Conservation (phyloP, 2,113 vertebrate species). For the Todiramphus chloris region DNA sequence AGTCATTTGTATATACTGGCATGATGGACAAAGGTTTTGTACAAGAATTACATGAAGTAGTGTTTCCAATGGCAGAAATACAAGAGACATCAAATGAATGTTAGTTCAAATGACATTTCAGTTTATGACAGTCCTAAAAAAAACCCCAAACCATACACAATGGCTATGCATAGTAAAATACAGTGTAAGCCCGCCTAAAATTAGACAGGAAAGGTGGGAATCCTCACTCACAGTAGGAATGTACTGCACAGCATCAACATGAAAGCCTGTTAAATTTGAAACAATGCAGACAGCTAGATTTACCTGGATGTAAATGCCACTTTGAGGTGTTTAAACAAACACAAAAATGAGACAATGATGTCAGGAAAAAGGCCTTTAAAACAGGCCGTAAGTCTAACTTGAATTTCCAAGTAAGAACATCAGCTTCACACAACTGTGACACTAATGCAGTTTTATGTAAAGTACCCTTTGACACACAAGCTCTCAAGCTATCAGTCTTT, state of each 20-base stretch:
- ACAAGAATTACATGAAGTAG: constrained; percentile 50
- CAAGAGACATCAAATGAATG: constrained; percentile 27
- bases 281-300: constrained; percentile 62
- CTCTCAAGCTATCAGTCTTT: constrained; percentile 76
- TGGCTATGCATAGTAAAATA: constrained; percentile 42
- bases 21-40: constrained; percentile 36
- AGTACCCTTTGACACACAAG: constrained; percentile 79
- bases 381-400: constrained; percentile 78
- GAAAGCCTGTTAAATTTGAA: constrained; percentile 58
- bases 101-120: constrained; percentile 17
- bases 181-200: constrained; percentile 48
- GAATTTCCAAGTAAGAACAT: constrained; percentile 80
- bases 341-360: constrained; percentile 66
- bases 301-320: constrained; percentile 64
- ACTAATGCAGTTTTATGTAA: constrained; percentile 73
- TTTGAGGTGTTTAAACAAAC: constrained; percentile 63
- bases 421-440: constrained; percentile 79
- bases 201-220: constrained; percentile 63
- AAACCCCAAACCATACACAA: background rate
- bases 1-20: constrained; percentile 11
- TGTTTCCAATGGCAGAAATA: constrained; percentile 59
- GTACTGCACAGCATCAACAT: constrained; percentile 66
- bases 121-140: constrained; percentile 47
- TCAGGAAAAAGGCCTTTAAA: constrained; percentile 80
- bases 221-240: constrained; percentile 69